These are phyloP conservation scores for Hymenochirus boettgeri DNA, from an alignment of 2,113 vertebrate genomes.

Conservation along the genomic window DNA sequence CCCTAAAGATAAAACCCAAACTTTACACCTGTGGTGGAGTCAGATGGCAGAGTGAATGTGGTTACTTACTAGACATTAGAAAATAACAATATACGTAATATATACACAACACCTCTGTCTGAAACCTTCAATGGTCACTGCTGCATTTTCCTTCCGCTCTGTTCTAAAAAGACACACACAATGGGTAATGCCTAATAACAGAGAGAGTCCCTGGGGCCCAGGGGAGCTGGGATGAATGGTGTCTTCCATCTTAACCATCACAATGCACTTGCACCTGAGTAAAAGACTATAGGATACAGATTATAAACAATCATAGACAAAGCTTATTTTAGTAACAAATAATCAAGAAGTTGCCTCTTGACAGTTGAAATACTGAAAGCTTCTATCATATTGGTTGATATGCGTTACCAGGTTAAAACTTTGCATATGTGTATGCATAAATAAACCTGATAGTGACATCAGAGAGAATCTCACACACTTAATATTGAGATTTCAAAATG, in stretches of 20 bases:
- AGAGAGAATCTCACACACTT: background rate
- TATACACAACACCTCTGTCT: constrained; percentile 22
- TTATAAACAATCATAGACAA: no score
- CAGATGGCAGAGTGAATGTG: constrained; percentile 5
- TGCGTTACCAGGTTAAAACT: no score
- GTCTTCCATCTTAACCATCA: no score
- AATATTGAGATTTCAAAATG: no score
- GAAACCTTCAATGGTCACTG: constrained; percentile 5
- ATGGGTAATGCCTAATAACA: constrained; percentile 9
- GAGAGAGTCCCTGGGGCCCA: constrained; percentile 7
- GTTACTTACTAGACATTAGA: constrained; percentile 15
- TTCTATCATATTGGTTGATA: no score
- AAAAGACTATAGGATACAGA: constrained; percentile 12
- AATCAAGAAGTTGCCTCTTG: no score
- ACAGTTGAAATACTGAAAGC: no score
- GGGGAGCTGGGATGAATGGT: constrained; percentile 5
- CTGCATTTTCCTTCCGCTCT: background rate
- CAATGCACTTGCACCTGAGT: constrained; percentile 15
- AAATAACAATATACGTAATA: constrained; percentile 9
- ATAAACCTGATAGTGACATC: constrained; percentile 3
- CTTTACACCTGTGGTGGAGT: constrained; percentile 4
- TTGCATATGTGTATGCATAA: no score
- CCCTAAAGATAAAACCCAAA: constrained; percentile 3
- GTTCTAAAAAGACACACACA: background rate
- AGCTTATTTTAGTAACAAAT: no score